phyloP scores from a whole-genome alignment of 1,140 invertebrate genomes.

The Heliconius congener region DNA sequence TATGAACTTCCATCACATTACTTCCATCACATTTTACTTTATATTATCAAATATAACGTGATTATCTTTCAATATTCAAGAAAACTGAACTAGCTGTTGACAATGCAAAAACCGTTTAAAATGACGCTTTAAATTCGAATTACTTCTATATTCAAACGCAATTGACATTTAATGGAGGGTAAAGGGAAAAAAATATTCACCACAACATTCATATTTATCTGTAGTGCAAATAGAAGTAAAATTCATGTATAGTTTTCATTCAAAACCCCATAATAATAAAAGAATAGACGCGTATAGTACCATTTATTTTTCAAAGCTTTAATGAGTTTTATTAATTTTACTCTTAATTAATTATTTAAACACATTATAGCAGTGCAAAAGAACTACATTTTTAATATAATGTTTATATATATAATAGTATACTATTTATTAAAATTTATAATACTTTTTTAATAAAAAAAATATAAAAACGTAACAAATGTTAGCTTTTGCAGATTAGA shows the following conservation, averaged over 20 bases:
- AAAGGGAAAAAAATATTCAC: background rate
- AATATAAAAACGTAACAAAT: background rate
- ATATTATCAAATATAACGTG: background rate
- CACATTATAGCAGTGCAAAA: too few relatives aligned
- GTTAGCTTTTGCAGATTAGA: background rate
- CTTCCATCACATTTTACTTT: background rate
- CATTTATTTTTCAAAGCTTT: too few relatives aligned
- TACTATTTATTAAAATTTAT: too few relatives aligned
- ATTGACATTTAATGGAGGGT: slow-evolving; percentile 8
- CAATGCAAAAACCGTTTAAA: slow-evolving; percentile 5
- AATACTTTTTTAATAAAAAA: too few relatives aligned
- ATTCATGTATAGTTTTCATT: background rate
- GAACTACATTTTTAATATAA: too few relatives aligned
- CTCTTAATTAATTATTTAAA: too few relatives aligned
- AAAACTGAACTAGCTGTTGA: background rate
- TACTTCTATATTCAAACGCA: background rate
- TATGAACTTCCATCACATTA: background rate
- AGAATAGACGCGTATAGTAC: too few relatives aligned
- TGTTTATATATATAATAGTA: too few relatives aligned
- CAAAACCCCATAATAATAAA: too few relatives aligned
- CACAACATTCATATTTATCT: background rate
- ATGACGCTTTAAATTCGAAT: background rate
- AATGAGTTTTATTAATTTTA: too few relatives aligned
- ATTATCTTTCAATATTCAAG: background rate
- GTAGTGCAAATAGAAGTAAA: background rate